Evolutionary conservation across 2,113 vertebrate genomes (phyloP), one percentile per base, ranked within the genome.

Genomic region (Hemicordylus capensis): DNA sequence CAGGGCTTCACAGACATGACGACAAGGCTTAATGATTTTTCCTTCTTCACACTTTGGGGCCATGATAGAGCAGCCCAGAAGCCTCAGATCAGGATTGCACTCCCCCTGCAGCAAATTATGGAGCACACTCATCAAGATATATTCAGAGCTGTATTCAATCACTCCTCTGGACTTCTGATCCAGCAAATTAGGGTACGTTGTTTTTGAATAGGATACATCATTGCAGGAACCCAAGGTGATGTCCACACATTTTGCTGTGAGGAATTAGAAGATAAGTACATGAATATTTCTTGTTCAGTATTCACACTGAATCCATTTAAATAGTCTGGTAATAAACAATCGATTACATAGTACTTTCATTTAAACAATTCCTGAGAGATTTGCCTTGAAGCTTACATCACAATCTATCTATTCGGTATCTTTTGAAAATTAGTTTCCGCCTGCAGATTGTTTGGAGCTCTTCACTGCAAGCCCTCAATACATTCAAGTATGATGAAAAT

Each of bases 11-110:
- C 99, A 99, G 4, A 97, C 89, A 0, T 93, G 97, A 70, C 97
- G 97, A 93, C 99, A 99, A 1, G 99, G 98, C 87, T 97, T 98
- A 80, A 94, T 85, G 42, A 88, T 81, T 34, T 85, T 96, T 90
- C 96, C 90, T 0, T 95, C 94, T 59, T 95, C 94, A 1, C 99
- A 99, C 9, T 94, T 97, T 0, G 98, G 98, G 9, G 97, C 98
- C 56, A 99, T 94, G 37, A 99, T 97, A 0, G 99, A 97, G 81
- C 99, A 99, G 86, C 98, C 98, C 63, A 99, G 93, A 1, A 99
- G 96, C 37, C 98, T 96, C 44, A 99, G 97, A 88, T 99, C 98
- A 0, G 98, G 98, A 76, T 98, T 97, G 86, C 99, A 99, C 76
- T 99, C 98, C 17, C 98, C 98, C 46, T 98, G 97, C 8, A 99